phyloP scores from a whole-genome alignment of 2,888 invertebrate genomes.

The Lasioglossum zephyrum region DNA sequence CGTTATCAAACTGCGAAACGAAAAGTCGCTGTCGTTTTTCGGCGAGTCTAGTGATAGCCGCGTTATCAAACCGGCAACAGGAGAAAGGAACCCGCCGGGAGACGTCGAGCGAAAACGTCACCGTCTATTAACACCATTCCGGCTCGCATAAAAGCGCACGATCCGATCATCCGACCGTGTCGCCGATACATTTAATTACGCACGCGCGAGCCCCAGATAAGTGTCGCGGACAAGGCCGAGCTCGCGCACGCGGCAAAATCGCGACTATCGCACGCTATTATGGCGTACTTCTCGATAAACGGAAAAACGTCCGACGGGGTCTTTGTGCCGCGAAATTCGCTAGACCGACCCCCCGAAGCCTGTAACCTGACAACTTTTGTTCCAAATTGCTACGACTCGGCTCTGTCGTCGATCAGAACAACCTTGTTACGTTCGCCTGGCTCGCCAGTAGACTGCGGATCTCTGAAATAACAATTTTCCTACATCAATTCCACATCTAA shows the following conservation, averaged over 20 bases:
- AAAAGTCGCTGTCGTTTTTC: slow-evolving; percentile 23
- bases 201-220: slow-evolving; percentile 58
- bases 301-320: slow-evolving; percentile 41
- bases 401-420: neutral
- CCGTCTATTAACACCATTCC: slow-evolving; percentile 57
- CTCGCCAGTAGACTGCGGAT: neutral
- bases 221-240: slow-evolving; percentile 36
- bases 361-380: slow-evolving; percentile 7
- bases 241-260: slow-evolving; percentile 29
- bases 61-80: slow-evolving; percentile 24
- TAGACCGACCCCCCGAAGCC: slow-evolving; percentile 26
- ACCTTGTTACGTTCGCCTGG: neutral
- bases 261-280: slow-evolving; percentile 38
- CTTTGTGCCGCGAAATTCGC: slow-evolving; percentile 54
- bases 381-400: slow-evolving; percentile 5
- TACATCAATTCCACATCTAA: too few relatives aligned
- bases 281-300: slow-evolving; percentile 38
- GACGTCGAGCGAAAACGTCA: slow-evolving; percentile 42
- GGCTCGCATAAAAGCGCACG: slow-evolving; percentile 40
- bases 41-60: slow-evolving; percentile 8
- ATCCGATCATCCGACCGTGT: slow-evolving; percentile 69
- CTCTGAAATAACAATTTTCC: too few relatives aligned
- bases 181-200: slow-evolving; percentile 72
- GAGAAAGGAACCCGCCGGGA: slow-evolving; percentile 22
- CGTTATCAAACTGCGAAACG: slow-evolving; percentile 3